Base-by-base conservation (phyloP, 2,113 vertebrate genomes). In the Riparia riparia region DNA sequence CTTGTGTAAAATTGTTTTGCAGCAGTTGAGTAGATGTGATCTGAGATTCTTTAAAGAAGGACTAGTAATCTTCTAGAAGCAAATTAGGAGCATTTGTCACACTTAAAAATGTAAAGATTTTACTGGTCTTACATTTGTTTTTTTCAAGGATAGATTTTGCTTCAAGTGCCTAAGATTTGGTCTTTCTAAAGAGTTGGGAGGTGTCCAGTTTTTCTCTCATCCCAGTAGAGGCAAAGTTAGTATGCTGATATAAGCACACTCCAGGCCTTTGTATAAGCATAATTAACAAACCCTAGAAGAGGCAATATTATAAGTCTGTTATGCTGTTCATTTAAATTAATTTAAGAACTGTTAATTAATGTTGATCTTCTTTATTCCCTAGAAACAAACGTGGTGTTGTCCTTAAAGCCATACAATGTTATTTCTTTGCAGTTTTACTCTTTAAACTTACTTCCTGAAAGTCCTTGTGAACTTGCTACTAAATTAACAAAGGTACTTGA, bases 151-250 rank as follows among this genome's bases (percentile, higher is more conserved):
- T 49, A 76, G 53, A n/a, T 69, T 64, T 76, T 82, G 10, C 17
- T 77, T 26, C 0, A 2, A 42, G 4, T 19, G 12, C 50, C 22
- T 81, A 32, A 70, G 16, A 51, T 44, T 45, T 0, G 0, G 1
- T 44, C 26, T 70, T 73, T 86, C 45, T 41, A 26, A 89, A 63
- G 26, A 71, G 13, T 14, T 71, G 42, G 63, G 39, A 57, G n/a
- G 6, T 61, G 41, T 31, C 13, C 9, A 53, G 39, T 22, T 90
- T 68, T 84, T 90, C 6, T 77, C 21, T 37, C 10, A 14, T 63
- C 28, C 26, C 20, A 44, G 19, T 3, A 70, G 17, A 81, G 22
- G 45, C 13, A 15, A 64, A 66, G 12, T 74, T 50, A 45, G 12
- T 1, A 1, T 14, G 6, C 64, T 47, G 51, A 41, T 58, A 6